Base-by-base conservation (phyloP, 2,113 vertebrate genomes). In the Lophochroa leadbeateri region DNA sequence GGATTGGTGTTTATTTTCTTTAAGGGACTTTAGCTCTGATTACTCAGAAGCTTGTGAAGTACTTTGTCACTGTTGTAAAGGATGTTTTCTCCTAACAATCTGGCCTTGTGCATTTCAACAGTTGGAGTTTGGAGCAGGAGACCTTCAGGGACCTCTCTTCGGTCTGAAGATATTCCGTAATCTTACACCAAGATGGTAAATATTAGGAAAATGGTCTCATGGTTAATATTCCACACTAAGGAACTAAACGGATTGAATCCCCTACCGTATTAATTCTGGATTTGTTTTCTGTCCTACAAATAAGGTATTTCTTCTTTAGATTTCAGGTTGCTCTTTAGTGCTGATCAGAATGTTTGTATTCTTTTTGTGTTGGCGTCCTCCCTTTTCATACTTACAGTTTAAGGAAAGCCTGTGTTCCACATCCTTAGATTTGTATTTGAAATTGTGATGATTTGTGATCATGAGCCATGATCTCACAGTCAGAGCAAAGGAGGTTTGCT, bases 81-180 rank as follows among this genome's bases (percentile, higher is more conserved):
- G 33, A 28, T 49, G 47, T 29, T 69, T 64, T 37, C 52, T 67
- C 71, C 37, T 97, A 60, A 96, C 21, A 2, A 33, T 60, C 41
- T 64, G 60, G 35, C 46, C 41, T 46, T 90, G 60, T 96, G n/a
- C 69, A 7, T 92, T 92, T 76, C 6, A 82, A 83, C 98, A 99
- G 99, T 75, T 99, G 90, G 99, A 99, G 96, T 98, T 99, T 39
- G 99, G 99, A 96, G 99, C 99, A 2, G 99, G 99, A 97, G 98
- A 99, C 94, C 98, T 99, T 63, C 99, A 99, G 1, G 99, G 99
- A 31, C 99, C 99, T 80, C 98, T 99, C 21, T 96, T 99, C 15
- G 99, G 99, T 70, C 92, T 99, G 94, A 99, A 99, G 97, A 97
- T 99, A 88, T 99, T 99, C 96, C 99, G 99, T 64, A 99, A 99